These are phyloP conservation scores for Stenolophus ochropezus DNA, from an alignment of 2,888 invertebrate genomes.

Conservation along the genomic window DNA sequence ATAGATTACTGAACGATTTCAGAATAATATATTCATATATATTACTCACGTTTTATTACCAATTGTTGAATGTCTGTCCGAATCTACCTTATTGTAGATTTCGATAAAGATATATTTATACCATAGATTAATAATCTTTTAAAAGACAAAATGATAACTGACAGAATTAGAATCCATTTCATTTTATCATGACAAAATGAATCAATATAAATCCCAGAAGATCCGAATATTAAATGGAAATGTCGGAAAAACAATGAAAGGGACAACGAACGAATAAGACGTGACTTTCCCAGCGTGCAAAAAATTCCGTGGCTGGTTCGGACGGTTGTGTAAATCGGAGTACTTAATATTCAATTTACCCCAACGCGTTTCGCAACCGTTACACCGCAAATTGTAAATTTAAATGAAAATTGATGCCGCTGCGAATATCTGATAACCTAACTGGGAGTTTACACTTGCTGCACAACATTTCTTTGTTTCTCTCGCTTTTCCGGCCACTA, in stretches of 20 bases:
- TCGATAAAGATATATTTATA: too few relatives aligned
- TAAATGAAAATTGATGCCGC: constrained; percentile 28
- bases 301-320: not conserved
- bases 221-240: constrained; percentile 15
- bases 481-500: not conserved
- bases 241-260: constrained; percentile 6
- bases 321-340: not conserved
- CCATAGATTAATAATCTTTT: too few relatives aligned
- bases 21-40: too few relatives aligned
- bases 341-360: constrained; percentile 25
- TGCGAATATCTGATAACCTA: not conserved
- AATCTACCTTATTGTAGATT: too few relatives aligned
- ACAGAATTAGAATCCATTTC: not conserved
- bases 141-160: not conserved
- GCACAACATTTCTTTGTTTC: constrained; percentile 13
- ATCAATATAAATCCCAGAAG: constrained; percentile 23
- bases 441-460: not conserved
- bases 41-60: too few relatives aligned
- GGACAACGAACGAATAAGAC: not conserved
- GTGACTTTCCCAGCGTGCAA: constrained; percentile 14
- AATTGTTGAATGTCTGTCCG: too few relatives aligned
- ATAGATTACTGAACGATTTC: too few relatives aligned
- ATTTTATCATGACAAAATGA: not conserved
- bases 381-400: constrained; percentile 19
- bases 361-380: not conserved